phyloP scores from a whole-genome alignment of 2,113 vertebrate species.

The Myocastor coypus region DNA sequence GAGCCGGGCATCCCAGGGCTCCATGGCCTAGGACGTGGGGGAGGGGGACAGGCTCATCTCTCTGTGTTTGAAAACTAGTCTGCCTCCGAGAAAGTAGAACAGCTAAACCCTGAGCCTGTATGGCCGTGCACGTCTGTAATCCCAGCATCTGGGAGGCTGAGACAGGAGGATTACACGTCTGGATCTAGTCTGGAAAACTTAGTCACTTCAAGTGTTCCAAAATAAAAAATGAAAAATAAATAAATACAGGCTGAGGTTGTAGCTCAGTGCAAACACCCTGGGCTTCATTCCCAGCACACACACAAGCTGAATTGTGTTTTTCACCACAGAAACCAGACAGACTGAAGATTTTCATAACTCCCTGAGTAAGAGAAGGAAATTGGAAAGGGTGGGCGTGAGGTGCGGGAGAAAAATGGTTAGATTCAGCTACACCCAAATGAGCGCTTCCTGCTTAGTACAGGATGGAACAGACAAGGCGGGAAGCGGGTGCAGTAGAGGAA shows the following conservation, averaged over 20 bases:
- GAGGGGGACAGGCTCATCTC: rapidly evolving
- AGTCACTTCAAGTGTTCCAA: background rate
- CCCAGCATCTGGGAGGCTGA: background rate
- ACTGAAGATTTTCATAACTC: background rate
- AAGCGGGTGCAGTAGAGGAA: background rate
- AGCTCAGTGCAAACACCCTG: background rate
- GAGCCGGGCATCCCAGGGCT: background rate
- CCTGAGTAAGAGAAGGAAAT: background rate
- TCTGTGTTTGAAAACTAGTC: background rate
- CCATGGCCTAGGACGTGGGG: background rate
- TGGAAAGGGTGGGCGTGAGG: background rate
- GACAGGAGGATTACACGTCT: background rate
- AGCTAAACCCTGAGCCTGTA: background rate
- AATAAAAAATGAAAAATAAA: background rate
- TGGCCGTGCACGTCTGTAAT: background rate
- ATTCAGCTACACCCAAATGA: background rate
- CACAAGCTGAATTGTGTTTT: background rate
- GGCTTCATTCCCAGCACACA: background rate
- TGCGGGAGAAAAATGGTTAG: background rate
- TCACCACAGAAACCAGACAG: rapidly evolving
- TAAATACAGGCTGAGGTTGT: background rate
- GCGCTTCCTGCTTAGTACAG: background rate
- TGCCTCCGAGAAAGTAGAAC: rapidly evolving
- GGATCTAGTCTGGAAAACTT: background rate
- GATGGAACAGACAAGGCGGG: rapidly evolving